Conservation (phyloP, 1,140 invertebrate species). For the Pararge aegeria region DNA sequence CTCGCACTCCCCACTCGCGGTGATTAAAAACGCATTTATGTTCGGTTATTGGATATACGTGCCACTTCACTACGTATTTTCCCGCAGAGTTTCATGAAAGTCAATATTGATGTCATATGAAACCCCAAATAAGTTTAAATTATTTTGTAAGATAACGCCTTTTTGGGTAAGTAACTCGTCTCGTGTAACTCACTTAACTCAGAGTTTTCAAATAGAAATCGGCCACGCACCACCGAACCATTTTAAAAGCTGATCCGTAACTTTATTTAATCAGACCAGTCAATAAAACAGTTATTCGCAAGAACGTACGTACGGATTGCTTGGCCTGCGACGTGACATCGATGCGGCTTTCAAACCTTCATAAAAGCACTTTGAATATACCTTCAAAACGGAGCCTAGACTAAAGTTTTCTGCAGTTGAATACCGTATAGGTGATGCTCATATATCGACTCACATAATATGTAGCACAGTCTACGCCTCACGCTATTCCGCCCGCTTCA, state of each 20-base stretch:
- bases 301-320: neutral
- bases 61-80: slow-evolving; percentile 38
- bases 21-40: slow-evolving; percentile 60
- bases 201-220: too few relatives aligned
- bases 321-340: neutral
- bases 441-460: neutral
- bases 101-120: slow-evolving; percentile 20
- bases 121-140: neutral
- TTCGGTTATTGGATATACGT: slow-evolving; percentile 38
- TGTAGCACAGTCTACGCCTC: neutral
- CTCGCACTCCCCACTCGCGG: slow-evolving; percentile 37
- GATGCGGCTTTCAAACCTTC: neutral
- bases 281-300: too few relatives aligned
- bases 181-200: too few relatives aligned
- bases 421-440: slow-evolving; percentile 2
- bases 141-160: neutral
- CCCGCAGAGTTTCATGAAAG: slow-evolving; percentile 16
- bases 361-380: slow-evolving; percentile 9
- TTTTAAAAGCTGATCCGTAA: too few relatives aligned
- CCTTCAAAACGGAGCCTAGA: slow-evolving; percentile 6
- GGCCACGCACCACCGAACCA: too few relatives aligned
- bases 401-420: slow-evolving; percentile 15
- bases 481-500: neutral
- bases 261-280: too few relatives aligned
- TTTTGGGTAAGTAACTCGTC: too few relatives aligned